phyloP scores from a whole-genome alignment of 2,797 vertebrate genomes.

The Phalloptychus januarius region DNA sequence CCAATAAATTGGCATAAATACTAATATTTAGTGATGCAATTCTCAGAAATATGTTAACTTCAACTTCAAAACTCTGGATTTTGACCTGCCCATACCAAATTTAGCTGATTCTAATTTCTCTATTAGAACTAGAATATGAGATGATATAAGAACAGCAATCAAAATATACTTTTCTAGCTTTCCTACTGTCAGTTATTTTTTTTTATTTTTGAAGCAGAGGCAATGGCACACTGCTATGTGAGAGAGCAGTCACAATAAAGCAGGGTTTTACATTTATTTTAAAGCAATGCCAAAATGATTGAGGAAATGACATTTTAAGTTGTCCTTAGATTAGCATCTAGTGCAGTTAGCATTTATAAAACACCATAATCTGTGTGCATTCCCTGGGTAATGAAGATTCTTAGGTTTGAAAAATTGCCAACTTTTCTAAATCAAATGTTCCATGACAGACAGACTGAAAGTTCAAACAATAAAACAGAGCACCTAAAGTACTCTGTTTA shows the following conservation, averaged over 20 bases:
- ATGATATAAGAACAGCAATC: neutral
- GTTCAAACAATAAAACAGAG: neutral
- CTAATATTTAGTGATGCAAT: conserved; percentile 52
- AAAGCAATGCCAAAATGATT: neutral
- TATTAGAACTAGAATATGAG: neutral
- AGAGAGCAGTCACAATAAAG: neutral
- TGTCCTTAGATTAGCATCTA: neutral
- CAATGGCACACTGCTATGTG: neutral
- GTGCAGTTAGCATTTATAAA: neutral
- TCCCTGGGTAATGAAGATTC: neutral
- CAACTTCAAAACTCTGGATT: neutral
- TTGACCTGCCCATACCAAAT: neutral
- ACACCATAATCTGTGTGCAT: neutral
- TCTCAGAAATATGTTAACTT: neutral
- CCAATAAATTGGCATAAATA: conserved; percentile 51
- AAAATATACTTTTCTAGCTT: neutral
- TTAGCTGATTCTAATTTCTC: neutral
- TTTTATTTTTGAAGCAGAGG: neutral
- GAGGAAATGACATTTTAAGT: neutral
- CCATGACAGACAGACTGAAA: neutral
- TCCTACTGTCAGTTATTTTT: neutral
- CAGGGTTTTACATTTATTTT: neutral
- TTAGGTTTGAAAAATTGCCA: neutral
- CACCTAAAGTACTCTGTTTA: neutral
- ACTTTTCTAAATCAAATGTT: neutral